A percentile compares a stretch with the other conserved stretches of the same genome.
These are phyloP conservation scores for Probaryconus sp. DNA, from an alignment of 1,140 invertebrate species.

Conservation along the genomic window DNA sequence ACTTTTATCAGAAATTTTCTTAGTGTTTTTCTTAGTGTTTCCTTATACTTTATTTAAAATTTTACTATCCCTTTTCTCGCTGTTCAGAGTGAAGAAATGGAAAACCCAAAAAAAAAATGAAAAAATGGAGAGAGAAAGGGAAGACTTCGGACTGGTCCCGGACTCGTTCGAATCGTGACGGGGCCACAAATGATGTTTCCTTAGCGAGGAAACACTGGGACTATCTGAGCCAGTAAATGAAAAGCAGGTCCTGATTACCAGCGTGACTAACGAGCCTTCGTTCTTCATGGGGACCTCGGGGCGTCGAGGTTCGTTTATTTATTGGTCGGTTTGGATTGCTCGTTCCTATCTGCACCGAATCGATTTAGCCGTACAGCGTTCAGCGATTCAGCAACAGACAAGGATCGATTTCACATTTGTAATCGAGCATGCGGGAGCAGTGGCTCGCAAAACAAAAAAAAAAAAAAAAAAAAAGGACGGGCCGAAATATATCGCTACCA, in stretches of 20 bases:
- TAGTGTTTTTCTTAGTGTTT: too few relatives aligned
- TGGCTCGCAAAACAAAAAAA: slow-evolving; percentile 52
- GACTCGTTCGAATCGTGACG: slow-evolving; percentile 30
- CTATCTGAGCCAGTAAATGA: slow-evolving; percentile 65
- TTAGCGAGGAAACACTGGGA: slow-evolving; percentile 49
- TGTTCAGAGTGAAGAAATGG: too few relatives aligned
- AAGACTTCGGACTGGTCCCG: too few relatives aligned
- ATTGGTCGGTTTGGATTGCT: slow-evolving; percentile 65
- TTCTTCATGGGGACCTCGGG: slow-evolving; percentile 66
- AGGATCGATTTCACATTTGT: slow-evolving; percentile 74
- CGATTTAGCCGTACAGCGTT: slow-evolving; percentile 66
- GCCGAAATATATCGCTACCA: slow-evolving; percentile 47
- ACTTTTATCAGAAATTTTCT: too few relatives aligned
- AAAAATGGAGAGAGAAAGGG: too few relatives aligned
- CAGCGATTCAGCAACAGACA: slow-evolving; percentile 67
- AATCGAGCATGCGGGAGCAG: slow-evolving; percentile 66
- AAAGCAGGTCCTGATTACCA: slow-evolving; percentile 71
- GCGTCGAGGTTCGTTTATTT: slow-evolving; percentile 62
- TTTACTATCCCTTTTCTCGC: too few relatives aligned
- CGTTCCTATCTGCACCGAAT: slow-evolving; percentile 66
- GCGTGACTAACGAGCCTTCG: slow-evolving; percentile 73
- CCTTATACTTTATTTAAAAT: too few relatives aligned
- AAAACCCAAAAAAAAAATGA: too few relatives aligned
- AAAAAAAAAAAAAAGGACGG: slow-evolving; percentile 12
- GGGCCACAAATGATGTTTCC: slow-evolving; percentile 50